Evolutionary conservation across 1,140 invertebrate species (phyloP).

Genomic region (Asobara japonica): DNA sequence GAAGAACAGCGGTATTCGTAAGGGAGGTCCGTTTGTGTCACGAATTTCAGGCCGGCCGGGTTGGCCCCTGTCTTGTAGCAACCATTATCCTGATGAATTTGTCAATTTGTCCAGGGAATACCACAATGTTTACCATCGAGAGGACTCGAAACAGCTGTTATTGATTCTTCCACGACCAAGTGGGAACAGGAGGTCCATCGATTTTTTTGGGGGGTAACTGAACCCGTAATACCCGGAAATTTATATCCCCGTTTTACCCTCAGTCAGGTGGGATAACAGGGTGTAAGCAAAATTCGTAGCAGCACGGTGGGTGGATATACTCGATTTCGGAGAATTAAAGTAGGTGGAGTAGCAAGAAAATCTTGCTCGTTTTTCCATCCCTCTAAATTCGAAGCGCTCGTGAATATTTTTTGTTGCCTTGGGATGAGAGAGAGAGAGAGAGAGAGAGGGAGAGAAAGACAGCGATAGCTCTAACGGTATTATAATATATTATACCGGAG

Average conservation of each 20-base stretch:
- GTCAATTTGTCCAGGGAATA: neutral
- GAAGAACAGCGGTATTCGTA: too few relatives aligned
- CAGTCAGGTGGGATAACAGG: neutral
- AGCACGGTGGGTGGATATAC: neutral
- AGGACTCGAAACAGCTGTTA: neutral
- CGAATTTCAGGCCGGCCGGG: too few relatives aligned
- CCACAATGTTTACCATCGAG: neutral
- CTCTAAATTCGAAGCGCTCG: neutral
- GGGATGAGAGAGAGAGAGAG: neutral
- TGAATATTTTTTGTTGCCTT: neutral
- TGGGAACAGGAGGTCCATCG: neutral
- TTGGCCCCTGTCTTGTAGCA: too few relatives aligned
- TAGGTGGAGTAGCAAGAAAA: neutral
- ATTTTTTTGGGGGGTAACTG: neutral
- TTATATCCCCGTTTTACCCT: neutral
- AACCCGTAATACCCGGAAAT: neutral
- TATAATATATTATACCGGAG: neutral
- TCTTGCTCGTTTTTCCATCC: neutral
- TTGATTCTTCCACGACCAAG: neutral
- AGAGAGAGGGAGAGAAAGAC: too few relatives aligned
- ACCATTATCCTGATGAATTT: neutral
- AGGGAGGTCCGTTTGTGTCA: too few relatives aligned
- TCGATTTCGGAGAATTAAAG: neutral
- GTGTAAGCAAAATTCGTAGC: neutral
- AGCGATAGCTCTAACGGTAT: neutral